Conservation (phyloP, 2,888 invertebrate genomes). For the Drosophila formosana region DNA sequence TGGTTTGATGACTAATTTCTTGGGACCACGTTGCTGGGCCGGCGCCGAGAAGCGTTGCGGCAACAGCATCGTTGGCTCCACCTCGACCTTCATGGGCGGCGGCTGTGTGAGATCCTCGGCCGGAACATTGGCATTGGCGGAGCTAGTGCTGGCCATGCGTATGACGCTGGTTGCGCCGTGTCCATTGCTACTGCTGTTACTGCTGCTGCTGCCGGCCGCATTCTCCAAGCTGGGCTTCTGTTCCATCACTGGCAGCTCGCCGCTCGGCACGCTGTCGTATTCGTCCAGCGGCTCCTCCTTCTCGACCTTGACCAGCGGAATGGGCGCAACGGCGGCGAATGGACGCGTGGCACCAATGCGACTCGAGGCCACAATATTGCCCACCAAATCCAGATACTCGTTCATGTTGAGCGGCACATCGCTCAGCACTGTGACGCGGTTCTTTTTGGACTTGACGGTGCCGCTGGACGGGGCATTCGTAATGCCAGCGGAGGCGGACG, state of each 20-base stretch:
- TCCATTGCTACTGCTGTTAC: constrained; percentile 49
- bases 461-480: constrained; percentile 37
- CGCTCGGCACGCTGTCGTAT: constrained; percentile 54
- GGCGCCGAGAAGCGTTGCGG: constrained; percentile 70
- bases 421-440: constrained; percentile 84
- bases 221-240: constrained; percentile 58
- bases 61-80: constrained; percentile 55
- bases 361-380: constrained; percentile 84
- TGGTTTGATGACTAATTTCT: constrained; percentile 84
- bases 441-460: constrained; percentile 72
- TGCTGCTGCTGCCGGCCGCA: constrained; percentile 34
- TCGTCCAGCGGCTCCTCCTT: constrained; percentile 83
- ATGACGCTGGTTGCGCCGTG: constrained; percentile 84
- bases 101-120: constrained; percentile 76
- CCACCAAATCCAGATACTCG: constrained; percentile 84
- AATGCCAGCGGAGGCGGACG: background rate
- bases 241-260: constrained; percentile 31
- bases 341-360: constrained; percentile 78
- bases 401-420: constrained; percentile 85
- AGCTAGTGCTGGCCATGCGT: constrained; percentile 81
- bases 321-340: constrained; percentile 70
- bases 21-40: constrained; percentile 74
- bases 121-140: constrained; percentile 22
- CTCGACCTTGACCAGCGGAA: constrained; percentile 82
- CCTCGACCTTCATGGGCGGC: constrained; percentile 69